Base-by-base conservation (phyloP, 2,888 invertebrate genomes). In the Halocaridina rubra region DNA sequence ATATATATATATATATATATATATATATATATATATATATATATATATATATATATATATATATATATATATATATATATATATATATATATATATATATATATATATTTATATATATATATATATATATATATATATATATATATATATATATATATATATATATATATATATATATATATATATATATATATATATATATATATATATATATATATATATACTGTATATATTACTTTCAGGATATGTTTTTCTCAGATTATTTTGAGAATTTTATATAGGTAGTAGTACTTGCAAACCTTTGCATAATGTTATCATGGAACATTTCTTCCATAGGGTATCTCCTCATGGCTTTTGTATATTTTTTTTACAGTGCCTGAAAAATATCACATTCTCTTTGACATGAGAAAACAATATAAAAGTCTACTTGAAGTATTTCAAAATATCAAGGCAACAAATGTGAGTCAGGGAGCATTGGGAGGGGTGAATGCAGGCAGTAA, bases 21-120 rank as follows among this genome's bases (percentile, higher is more conserved):
- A 69, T 69, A 69, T 69, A 69, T 69, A 69, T 69, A 30, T 69
- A 29, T 69, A 69, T 29, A 69, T 69, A 69, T 69, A 69, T 69
- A 74, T 72, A 74, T 74, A 39, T 74, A 74, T 74, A 74, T 74
- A 74, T 74, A 74, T 74, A 74, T 74, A 74, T 74, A 74, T 64
- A 64, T 77, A 77, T 64, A n/a, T 33, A 64, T 3, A 64, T 64
- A 64, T 33, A 33, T 22, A 30, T 13, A 64, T 10, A 64, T 33
- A 64, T 1, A 64, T 7, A 33, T 32, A 64, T 22, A 64, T 2
- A 0, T 29, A 1, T 5, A 8, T 7, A 53, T 57, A 53, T 57
- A 53, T 75, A 53, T 75, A 59, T 75, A 53, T 33, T 32, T 64
- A 32, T 64, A 61, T 64, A 32, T 77, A 32, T 64, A 19, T 77